Conservation (phyloP, 2,888 invertebrate species). For the Cyclophora punctaria region DNA sequence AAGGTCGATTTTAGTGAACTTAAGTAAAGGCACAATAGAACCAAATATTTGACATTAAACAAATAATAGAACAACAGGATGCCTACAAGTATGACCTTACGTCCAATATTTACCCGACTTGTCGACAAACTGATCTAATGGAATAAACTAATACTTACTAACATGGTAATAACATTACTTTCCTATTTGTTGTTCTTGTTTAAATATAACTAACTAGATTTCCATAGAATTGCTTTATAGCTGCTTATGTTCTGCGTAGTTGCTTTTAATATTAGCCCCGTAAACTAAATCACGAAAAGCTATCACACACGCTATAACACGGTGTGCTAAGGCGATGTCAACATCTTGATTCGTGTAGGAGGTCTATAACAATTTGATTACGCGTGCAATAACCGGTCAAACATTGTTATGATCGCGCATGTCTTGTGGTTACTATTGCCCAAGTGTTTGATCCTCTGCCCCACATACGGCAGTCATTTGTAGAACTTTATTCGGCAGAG, state of each 20-base stretch:
- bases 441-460: background rate
- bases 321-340: background rate
- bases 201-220: too few species aligned
- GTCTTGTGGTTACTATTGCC: background rate
- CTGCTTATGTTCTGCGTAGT: too few species aligned
- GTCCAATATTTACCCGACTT: conserved; percentile 3
- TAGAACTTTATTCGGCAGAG: background rate
- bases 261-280: too few species aligned
- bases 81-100: conserved; percentile 20
- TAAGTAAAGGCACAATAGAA: background rate
- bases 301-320: background rate
- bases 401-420: too few species aligned
- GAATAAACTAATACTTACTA: conserved; percentile 8
- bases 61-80: conserved; percentile 16
- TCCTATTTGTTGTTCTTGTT: background rate
- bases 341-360: background rate
- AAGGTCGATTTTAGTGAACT: too few species aligned
- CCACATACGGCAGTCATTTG: too few species aligned
- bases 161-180: background rate
- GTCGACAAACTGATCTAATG: conserved; percentile 12
- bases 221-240: too few species aligned
- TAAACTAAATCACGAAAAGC: too few species aligned
- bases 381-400: too few species aligned
- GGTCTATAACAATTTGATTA: too few species aligned
- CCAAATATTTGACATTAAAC: conserved; percentile 18